These are phyloP conservation scores for Antedon mediterranea DNA, from an alignment of 53 echinoderm and acorn worm species.

Conservation along the genomic window DNA sequence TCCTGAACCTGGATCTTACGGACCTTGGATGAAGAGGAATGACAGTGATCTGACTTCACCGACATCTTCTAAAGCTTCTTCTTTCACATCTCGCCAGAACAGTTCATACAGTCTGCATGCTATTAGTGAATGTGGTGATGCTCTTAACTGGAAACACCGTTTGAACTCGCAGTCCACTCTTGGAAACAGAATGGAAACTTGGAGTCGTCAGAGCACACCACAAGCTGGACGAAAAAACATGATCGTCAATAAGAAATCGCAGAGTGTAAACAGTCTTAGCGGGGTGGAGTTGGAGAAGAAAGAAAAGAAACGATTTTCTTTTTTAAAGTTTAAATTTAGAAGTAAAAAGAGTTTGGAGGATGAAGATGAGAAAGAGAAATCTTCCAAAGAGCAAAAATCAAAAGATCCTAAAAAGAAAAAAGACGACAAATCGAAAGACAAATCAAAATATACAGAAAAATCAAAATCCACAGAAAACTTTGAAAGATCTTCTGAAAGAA, in stretches of 20 bases:
- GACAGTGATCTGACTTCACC: conserved; percentile 11
- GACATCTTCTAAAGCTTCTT: conserved; percentile 3
- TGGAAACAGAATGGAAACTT: neutral
- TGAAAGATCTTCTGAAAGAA: conserved; percentile 1
- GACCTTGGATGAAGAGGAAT: conserved; percentile 68
- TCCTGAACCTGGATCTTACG: neutral
- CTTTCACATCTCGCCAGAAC: conserved; percentile 14
- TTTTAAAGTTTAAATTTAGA: conserved; percentile 63
- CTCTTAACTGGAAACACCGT: neutral
- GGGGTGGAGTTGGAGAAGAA: conserved; percentile 45
- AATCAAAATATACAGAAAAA: conserved; percentile 29
- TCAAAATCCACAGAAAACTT: conserved; percentile 13
- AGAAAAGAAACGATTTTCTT: conserved; percentile 86
- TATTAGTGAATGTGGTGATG: neutral
- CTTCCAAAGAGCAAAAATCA: conserved; percentile 23
- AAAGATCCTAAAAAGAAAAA: conserved; percentile 8
- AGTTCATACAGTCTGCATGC: neutral
- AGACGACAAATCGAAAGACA: conserved; percentile 37
- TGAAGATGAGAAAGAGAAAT: conserved; percentile 31
- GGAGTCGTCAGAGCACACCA: neutral
- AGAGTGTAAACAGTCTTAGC: neutral
- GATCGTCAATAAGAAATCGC: neutral
- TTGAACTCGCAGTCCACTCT: neutral
- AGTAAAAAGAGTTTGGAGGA: conserved; percentile 36
- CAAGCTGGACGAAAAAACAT: neutral